Conservation (phyloP, 1,140 invertebrate species). For the Agraylea sexmaculata region DNA sequence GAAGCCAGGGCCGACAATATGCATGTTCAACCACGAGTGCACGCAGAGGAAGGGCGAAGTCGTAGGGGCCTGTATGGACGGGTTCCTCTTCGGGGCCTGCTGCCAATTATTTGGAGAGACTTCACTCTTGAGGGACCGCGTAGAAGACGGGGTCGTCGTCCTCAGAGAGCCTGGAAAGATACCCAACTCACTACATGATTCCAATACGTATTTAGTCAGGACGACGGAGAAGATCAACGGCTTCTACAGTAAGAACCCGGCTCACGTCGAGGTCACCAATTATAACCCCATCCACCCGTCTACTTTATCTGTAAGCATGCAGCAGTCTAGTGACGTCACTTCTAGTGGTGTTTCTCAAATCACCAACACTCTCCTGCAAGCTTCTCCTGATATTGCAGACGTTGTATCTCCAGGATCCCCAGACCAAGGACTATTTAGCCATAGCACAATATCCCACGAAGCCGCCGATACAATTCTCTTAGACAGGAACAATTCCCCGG, state of each 20-base stretch:
- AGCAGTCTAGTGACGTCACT: conserved; percentile 19
- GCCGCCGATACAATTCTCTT: conserved; percentile 52
- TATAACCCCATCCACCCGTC: conserved; percentile 15
- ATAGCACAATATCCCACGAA: conserved; percentile 44
- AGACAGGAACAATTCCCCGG: conserved; percentile 47
- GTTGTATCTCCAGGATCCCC: conserved; percentile 3
- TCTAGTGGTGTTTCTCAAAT: conserved; percentile 38
- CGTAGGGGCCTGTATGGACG: conserved; percentile 81
- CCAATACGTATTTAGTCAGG: conserved; percentile 11
- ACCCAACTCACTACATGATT: neutral
- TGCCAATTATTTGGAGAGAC: conserved; percentile 51
- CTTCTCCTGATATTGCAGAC: conserved; percentile 2
- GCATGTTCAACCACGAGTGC: conserved; percentile 92
- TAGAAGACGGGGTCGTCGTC: conserved; percentile 15
- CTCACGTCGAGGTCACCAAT: conserved; percentile 6
- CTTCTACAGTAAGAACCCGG: conserved; percentile 14
- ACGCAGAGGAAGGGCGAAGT: conserved; percentile 65
- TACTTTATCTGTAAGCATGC: conserved; percentile 13
- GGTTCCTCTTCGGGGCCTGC: conserved; percentile 82
- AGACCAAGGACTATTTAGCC: conserved; percentile 25
- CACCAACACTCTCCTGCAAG: conserved; percentile 36
- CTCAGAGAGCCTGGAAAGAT: conserved; percentile 1
- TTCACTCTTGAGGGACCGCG: conserved; percentile 25
- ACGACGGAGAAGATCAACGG: conserved; percentile 23
- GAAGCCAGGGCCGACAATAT: conserved; percentile 61